These are phyloP conservation scores for Galerucella nymphaeae DNA, from an alignment of 2,888 invertebrate genomes.

Conservation along the genomic window DNA sequence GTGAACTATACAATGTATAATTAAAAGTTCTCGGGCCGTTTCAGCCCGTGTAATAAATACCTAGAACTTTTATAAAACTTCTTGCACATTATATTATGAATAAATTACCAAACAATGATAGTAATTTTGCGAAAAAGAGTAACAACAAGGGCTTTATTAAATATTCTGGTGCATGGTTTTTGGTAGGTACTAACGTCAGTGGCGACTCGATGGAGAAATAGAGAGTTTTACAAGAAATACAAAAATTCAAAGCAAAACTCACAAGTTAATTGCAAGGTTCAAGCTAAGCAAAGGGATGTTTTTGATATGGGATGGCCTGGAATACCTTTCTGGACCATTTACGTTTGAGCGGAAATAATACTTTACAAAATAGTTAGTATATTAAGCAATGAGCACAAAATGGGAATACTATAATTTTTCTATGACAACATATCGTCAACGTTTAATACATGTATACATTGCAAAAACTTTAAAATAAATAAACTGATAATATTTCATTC, in stretches of 20 bases:
- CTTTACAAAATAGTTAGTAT: too few relatives aligned
- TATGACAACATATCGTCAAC: too few relatives aligned
- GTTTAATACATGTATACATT: too few relatives aligned
- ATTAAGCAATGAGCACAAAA: too few relatives aligned
- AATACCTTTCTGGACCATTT: too few relatives aligned
- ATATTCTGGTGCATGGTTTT: conserved; percentile 30
- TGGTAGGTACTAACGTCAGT: conserved; percentile 13
- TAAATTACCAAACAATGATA: conserved; percentile 47
- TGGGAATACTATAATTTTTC: too few relatives aligned
- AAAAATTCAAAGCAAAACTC: background rate
- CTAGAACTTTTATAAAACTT: conserved; percentile 43
- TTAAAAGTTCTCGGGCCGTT: conserved; percentile 50
- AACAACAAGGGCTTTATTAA: conserved; percentile 36
- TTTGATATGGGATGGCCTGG: too few relatives aligned
- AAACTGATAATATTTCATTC: too few relatives aligned
- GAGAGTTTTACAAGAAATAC: background rate
- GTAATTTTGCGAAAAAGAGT: conserved; percentile 45
- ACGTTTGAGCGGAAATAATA: too few relatives aligned
- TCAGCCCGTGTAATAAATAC: conserved; percentile 42
- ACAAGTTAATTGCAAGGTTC: background rate
- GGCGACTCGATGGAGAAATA: background rate
- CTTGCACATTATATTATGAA: conserved; percentile 45
- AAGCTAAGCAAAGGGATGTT: too few relatives aligned
- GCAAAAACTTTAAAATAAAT: too few relatives aligned
- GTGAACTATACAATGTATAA: conserved; percentile 47